phyloP scores from a whole-genome alignment of 2,113 vertebrate species.

The Danionella cerebrum region DNA sequence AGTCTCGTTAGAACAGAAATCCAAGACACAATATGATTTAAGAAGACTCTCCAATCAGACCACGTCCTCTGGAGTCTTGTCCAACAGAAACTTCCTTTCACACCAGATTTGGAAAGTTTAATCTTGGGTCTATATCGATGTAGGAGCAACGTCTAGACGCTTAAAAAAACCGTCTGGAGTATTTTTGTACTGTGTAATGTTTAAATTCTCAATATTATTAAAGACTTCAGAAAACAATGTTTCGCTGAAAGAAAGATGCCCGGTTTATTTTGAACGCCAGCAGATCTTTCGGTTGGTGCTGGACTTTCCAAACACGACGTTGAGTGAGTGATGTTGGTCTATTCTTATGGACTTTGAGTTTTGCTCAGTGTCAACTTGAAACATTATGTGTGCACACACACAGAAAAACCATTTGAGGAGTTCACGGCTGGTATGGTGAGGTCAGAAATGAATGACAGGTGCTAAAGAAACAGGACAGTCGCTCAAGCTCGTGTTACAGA shows the following conservation, averaged over 20 bases:
- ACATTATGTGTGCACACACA: not conserved
- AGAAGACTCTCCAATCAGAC: not conserved
- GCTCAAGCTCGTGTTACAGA: conserved; percentile 20
- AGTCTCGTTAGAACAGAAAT: conserved; percentile 16
- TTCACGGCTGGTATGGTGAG: conserved; percentile 18
- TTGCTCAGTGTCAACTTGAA: not conserved
- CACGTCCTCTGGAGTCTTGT: not conserved
- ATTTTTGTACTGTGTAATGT: not conserved
- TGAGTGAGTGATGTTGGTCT: conserved; percentile 1
- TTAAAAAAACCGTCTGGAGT: not conserved
- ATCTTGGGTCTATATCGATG: too few relatives aligned
- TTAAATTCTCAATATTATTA: conserved; percentile 15
- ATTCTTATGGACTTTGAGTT: not conserved
- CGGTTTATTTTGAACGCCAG: conserved; percentile 8
- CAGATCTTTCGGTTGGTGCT: not conserved
- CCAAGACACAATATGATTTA: conserved; percentile 10
- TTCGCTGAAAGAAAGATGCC: conserved; percentile 1
- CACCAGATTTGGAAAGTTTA: not conserved
- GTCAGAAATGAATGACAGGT: conserved; percentile 35
- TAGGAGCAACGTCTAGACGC: not conserved
- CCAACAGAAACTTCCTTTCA: not conserved
- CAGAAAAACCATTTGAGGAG: conserved; percentile 23
- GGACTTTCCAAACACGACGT: conserved; percentile 1
- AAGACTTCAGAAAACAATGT: not conserved
- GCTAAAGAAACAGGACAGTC: conserved; percentile 38